These are phyloP conservation scores for Eptatretus burgeri DNA, from an alignment of 2,113 vertebrate genomes.

Conservation along the genomic window DNA sequence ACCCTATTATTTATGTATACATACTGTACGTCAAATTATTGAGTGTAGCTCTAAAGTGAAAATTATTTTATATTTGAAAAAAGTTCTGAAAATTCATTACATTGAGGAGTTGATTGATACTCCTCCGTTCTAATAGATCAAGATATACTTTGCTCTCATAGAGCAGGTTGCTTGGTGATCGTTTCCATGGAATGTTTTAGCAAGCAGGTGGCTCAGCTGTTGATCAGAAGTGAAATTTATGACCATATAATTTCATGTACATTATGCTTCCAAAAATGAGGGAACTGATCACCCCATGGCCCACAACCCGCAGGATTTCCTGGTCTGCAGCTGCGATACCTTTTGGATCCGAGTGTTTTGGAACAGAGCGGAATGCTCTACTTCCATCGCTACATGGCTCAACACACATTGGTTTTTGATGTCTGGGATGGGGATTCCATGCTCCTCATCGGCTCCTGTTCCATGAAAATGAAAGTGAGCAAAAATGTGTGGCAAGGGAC, in stretches of 20 bases:
- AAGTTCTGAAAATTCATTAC: neutral
- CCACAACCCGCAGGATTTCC: conserved; percentile 20
- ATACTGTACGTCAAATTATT: neutral
- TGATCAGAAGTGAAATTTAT: no score
- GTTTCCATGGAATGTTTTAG: neutral
- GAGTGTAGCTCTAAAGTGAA: neutral
- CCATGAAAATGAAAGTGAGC: conserved; percentile 42
- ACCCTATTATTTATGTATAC: neutral
- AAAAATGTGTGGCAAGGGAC: no score
- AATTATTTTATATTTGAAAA: neutral
- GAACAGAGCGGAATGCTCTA: conserved; percentile 32
- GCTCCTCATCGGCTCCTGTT: conserved; percentile 50
- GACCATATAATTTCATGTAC: no score
- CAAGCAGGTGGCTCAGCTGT: neutral
- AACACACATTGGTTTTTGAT: conserved; percentile 49
- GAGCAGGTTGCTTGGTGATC: neutral
- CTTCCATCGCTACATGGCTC: conserved; percentile 43
- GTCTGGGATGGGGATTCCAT: conserved; percentile 65
- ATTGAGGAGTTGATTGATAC: neutral
- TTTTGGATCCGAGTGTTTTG: conserved; percentile 30
- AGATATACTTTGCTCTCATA: neutral
- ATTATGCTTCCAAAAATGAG: no score
- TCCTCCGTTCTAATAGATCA: neutral
- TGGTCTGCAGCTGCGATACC: conserved; percentile 40
- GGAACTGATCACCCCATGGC: no score